Evolutionary conservation across 1,140 invertebrate genomes (phyloP).

Genomic region (Leptoteleia sp.): DNA sequence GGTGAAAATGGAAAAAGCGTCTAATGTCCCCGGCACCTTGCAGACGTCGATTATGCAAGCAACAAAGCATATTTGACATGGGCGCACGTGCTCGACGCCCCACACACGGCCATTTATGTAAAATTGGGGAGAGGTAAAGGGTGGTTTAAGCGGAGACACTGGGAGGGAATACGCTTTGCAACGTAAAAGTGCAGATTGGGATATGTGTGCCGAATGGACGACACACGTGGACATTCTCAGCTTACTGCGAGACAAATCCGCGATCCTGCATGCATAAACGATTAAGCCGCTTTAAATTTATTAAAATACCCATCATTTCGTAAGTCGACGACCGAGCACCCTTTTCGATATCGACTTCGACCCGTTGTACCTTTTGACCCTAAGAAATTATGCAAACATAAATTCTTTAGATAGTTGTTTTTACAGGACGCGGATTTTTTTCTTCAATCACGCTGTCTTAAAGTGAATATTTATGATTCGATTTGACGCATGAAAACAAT

Average conservation of each 20-base stretch:
- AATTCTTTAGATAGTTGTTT: conserved; percentile 61
- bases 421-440: conserved; percentile 48
- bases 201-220: conserved; percentile 68
- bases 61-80: conserved; percentile 54
- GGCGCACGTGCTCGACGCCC: conserved; percentile 60
- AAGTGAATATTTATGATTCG: conserved; percentile 46
- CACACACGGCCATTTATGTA: conserved; percentile 62
- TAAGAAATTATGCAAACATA: conserved; percentile 66
- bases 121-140: conserved; percentile 47
- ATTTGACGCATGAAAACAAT: conserved; percentile 5
- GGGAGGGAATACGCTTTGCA: conserved; percentile 50
- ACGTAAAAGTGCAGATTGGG: conserved; percentile 61
- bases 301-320: conserved; percentile 80
- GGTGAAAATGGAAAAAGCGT: too few relatives aligned
- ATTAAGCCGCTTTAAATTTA: conserved; percentile 81
- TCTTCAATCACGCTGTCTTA: conserved; percentile 47
- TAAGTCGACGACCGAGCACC: conserved; percentile 60
- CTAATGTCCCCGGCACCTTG: conserved; percentile 53
- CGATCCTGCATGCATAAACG: conserved; percentile 81
- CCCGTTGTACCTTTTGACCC: conserved; percentile 60
- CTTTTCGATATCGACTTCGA: conserved; percentile 60
- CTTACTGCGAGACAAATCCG: conserved; percentile 81
- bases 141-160: conserved; percentile 51
- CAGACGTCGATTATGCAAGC: conserved; percentile 40
- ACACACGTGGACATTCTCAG: conserved; percentile 81